Base-by-base conservation (phyloP, 2,888 invertebrate genomes). In the Leptinotarsa tumamoca region DNA sequence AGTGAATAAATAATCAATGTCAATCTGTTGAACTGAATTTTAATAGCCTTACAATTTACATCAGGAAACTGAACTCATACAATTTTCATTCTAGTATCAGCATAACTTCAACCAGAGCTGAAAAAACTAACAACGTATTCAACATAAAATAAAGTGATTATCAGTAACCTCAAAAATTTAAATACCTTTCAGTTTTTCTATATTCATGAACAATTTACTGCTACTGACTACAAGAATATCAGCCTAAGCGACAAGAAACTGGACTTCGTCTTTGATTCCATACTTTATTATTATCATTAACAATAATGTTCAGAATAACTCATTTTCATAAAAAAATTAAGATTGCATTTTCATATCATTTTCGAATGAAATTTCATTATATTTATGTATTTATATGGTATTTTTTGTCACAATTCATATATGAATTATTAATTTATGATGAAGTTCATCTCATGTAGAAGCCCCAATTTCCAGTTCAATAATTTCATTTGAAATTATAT, bases 321-420 rank as follows among this genome's bases (percentile, higher is more conserved):
- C 91, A 87, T 89, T 81, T 90, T 83, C 89, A 88, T 88, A 80
- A 80, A 79, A 78, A 88, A 70, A 85, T 85, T 86, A 89, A 89
- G 88, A 82, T 88, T 92, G 87, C 80, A 89, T 90, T 90, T 88
- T 87, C 89, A 87, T 88, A 86, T 86, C 72, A 87, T 87, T 54
- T 7, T 0, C 5, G 27, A 15, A 14, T 80, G 89, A 88, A 85
- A 84, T 90, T 83, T 87, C 82, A 73, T 77, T 91, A 85, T 92
- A 90, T 90, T 87, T 91, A 84, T 89, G 87, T 83, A 88, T 91
- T 85, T 88, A 91, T 86, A 83, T 91, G 79, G 92, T 92, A 82
- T 94, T 94, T 92, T 91, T 94, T 88, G 91, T 94, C 3, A 94
- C 94, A 88, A 90, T 94, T 84, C 94, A 94, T 4, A 91, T 93